Conservation (phyloP, 2,113 vertebrate species). For the Pipra filicauda region DNA sequence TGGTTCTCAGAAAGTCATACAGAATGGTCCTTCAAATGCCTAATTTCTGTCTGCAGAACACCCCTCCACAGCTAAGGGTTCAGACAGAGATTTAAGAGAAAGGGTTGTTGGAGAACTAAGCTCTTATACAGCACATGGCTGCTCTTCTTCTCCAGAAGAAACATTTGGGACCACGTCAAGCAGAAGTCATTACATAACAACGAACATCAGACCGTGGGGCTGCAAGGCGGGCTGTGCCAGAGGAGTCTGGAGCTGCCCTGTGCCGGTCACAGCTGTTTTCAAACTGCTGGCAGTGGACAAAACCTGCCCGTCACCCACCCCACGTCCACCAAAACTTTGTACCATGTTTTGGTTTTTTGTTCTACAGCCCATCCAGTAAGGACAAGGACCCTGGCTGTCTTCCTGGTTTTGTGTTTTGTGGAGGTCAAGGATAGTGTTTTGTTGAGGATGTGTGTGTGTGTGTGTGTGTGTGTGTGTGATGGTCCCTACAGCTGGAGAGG, state of each 20-base stretch:
- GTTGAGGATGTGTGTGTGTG: neutral
- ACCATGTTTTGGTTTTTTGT: neutral
- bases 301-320: rapidly evolving
- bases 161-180: neutral
- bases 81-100: neutral
- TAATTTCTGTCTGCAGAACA: neutral
- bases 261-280: neutral
- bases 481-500: neutral
- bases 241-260: neutral
- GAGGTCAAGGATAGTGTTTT: rapidly evolving
- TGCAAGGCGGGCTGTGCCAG: rapidly evolving
- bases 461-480: neutral
- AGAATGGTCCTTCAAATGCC: neutral
- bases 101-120: neutral
- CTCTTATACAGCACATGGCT: neutral
- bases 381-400: rapidly evolving
- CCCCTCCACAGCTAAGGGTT: neutral
- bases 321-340: neutral
- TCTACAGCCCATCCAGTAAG: neutral
- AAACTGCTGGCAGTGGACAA: neutral
- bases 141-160: neutral
- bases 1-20: neutral
- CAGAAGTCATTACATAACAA: neutral
- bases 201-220: rapidly evolving
- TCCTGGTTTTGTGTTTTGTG: neutral